Conservation (phyloP, 2,797 vertebrate species). For the Antennarius maculatus region DNA sequence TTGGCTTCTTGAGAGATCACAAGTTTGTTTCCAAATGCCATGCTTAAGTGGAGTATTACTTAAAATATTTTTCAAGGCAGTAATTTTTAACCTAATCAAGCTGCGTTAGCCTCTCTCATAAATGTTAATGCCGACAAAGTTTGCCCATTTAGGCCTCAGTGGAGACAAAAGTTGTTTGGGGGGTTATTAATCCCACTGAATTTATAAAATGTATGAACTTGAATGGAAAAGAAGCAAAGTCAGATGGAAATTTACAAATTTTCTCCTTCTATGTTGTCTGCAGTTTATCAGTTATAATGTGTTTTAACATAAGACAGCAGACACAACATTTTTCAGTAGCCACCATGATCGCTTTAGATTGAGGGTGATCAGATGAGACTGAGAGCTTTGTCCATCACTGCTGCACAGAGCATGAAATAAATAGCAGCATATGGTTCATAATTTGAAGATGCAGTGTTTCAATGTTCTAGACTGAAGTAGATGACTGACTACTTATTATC, state of each 20-base stretch:
- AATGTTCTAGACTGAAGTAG: slow-evolving; percentile 3
- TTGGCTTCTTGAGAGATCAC: background rate
- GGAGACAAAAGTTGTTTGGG: slow-evolving; percentile 1
- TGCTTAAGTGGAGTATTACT: slow-evolving; percentile 5
- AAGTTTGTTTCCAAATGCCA: slow-evolving; percentile 22
- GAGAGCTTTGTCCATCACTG: slow-evolving; percentile 30
- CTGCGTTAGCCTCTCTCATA: slow-evolving; percentile 1
- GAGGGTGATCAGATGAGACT: slow-evolving; percentile 35
- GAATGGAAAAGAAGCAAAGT: background rate
- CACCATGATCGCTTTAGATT: slow-evolving; percentile 31
- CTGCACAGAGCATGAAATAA: slow-evolving; percentile 25
- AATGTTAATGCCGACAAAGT: slow-evolving; percentile 18
- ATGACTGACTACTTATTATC: background rate
- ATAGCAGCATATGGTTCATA: slow-evolving; percentile 21
- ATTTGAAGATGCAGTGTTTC: slow-evolving; percentile 8
- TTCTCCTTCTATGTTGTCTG: background rate
- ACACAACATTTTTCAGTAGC: slow-evolving; percentile 4
- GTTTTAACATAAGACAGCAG: background rate
- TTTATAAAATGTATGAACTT: background rate
- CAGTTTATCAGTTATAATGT: background rate
- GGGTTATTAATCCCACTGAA: background rate
- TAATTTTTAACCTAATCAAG: slow-evolving; percentile 6
- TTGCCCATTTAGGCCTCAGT: slow-evolving; percentile 3
- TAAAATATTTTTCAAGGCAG: background rate
- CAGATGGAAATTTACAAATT: background rate